Percentiles rank a stretch among this genome's conserved stretches.
Conservation (phyloP, 2,888 invertebrate genomes). For the Pristionchus mayeri region DNA sequence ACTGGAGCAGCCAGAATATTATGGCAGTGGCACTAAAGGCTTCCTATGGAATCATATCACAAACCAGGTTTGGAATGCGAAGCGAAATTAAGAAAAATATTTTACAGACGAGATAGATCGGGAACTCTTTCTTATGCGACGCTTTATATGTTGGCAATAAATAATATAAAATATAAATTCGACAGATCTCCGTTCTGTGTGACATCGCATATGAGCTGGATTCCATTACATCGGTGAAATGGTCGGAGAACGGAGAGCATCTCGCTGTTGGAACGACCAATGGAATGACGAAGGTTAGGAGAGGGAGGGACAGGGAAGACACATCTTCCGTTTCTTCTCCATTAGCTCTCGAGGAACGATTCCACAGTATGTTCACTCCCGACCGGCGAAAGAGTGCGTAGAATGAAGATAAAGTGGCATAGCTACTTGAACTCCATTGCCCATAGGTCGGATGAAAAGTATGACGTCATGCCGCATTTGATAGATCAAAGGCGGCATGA, state of each 20-base stretch:
- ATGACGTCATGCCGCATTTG: too few species aligned
- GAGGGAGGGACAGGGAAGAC: too few species aligned
- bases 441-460: neutral
- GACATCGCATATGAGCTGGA: slow-evolving; percentile 88
- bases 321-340: too few species aligned
- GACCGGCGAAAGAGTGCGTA: slow-evolving; percentile 45
- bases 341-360: too few species aligned
- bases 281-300: slow-evolving; percentile 52
- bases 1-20: slow-evolving; percentile 99
- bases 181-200: slow-evolving; percentile 93
- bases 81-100: too few species aligned
- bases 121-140: neutral
- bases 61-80: slow-evolving; percentile 87
- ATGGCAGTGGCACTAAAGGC: slow-evolving; percentile 96
- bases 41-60: slow-evolving; percentile 99
- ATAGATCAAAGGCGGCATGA: too few species aligned
- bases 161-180: too few species aligned
- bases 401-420: neutral
- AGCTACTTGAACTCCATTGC: too few species aligned
- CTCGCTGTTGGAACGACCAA: slow-evolving; percentile 92
- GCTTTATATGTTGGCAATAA: slow-evolving; percentile 70
- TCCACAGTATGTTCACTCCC: neutral
- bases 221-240: slow-evolving; percentile 96
- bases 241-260: slow-evolving; percentile 96
- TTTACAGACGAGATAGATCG: neutral